Percentiles rank a stretch among this genome's conserved stretches.
Conservation (phyloP, 2,113 vertebrate genomes). For the Bos javanicus region DNA sequence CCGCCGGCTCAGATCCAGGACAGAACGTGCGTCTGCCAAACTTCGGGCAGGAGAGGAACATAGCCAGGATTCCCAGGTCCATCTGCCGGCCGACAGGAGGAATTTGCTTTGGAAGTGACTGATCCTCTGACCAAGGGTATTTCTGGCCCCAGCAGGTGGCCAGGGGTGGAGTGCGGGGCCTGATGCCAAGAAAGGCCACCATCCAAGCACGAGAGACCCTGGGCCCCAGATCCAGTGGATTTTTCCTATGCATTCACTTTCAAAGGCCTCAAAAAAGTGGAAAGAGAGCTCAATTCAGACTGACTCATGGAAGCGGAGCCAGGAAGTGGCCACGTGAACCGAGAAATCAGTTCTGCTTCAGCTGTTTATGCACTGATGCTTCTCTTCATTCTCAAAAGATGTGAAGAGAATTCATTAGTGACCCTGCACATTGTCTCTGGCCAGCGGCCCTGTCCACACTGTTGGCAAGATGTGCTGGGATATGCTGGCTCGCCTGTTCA, state of each 20-base stretch:
- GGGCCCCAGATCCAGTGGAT: not conserved
- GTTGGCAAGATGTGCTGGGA: not conserved
- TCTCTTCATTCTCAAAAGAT: not conserved
- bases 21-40: not conserved
- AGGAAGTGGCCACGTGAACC: not conserved
- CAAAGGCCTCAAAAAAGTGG: not conserved
- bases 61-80: not conserved
- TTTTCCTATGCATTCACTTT: not conserved
- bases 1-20: not conserved
- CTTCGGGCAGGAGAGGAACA: not conserved
- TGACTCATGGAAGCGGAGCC: not conserved
- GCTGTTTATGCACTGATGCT: not conserved
- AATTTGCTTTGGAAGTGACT: not conserved
- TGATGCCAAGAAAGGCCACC: not conserved
- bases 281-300: not conserved
- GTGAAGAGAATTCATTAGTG: not conserved
- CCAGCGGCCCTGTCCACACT: accelerated
- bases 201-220: not conserved
- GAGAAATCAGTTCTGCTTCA: not conserved
- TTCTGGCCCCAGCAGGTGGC: not conserved
- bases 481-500: not conserved
- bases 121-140: not conserved
- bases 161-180: not conserved
- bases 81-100: not conserved
- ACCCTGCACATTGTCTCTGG: not conserved